These are phyloP conservation scores for Delphinapterus leucas DNA, from an alignment of 2,113 vertebrate genomes.

Conservation along the genomic window DNA sequence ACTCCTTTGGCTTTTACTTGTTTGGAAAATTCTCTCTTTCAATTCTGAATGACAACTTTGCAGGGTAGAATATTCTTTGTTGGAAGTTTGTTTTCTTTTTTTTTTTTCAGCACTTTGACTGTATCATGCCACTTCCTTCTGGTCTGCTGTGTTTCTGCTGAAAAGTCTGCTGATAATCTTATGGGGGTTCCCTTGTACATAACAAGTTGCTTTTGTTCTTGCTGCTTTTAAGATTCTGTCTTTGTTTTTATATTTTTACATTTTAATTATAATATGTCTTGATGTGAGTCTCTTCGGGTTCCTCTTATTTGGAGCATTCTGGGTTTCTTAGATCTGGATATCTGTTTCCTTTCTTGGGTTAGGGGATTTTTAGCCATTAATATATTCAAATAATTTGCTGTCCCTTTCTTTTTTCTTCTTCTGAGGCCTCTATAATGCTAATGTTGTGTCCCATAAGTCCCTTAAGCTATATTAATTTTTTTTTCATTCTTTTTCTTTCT, in stretches of 20 bases:
- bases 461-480: neutral
- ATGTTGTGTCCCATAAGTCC: neutral
- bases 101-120: neutral
- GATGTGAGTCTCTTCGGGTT: neutral
- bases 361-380: neutral
- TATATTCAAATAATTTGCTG: neutral
- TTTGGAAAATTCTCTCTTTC: neutral
- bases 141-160: neutral
- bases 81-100: neutral
- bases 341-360: neutral
- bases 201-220: neutral
- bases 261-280: neutral
- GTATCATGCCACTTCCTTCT: neutral
- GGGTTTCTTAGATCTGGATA: neutral
- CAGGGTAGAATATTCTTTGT: neutral
- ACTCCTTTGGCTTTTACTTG: neutral
- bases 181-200: neutral
- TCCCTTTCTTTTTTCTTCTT: neutral
- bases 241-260: neutral
- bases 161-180: neutral
- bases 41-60: neutral
- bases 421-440: neutral
- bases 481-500: too few relatives aligned
- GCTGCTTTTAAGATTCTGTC: neutral
- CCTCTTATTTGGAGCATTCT: neutral